Conservation (phyloP, 2,797 vertebrate genomes). For the Ctenosaura bakeri region DNA sequence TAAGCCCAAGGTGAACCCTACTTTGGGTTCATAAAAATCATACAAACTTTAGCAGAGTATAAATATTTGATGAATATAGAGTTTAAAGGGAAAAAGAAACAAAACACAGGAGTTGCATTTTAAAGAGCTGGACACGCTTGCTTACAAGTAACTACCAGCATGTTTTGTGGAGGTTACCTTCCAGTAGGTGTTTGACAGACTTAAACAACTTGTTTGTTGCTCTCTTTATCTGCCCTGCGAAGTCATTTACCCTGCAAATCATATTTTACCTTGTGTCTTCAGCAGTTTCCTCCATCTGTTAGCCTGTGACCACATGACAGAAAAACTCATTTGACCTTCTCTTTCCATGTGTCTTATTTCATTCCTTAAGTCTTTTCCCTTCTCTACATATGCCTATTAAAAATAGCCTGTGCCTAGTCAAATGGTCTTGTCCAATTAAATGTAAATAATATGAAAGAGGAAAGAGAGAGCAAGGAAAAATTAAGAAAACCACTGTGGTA, state of each 20-base stretch:
- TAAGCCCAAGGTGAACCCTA: too few relatives aligned
- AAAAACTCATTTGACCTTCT: constrained; percentile 28
- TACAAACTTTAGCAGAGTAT: too few relatives aligned
- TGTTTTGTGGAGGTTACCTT: background rate
- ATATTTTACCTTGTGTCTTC: constrained; percentile 13
- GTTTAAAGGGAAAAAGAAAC: background rate
- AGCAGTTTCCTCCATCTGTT: constrained; percentile 16
- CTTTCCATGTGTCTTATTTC: background rate
- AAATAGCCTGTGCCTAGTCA: background rate
- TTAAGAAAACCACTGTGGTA: background rate
- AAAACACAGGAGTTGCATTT: background rate
- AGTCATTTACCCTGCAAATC: background rate
- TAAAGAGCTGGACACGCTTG: background rate
- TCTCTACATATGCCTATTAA: background rate
- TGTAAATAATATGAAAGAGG: background rate
- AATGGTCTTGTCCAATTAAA: constrained; percentile 2
- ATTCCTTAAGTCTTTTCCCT: background rate
- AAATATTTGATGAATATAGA: background rate
- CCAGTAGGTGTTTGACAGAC: background rate
- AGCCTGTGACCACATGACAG: background rate
- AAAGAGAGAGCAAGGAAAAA: background rate
- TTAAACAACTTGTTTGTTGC: background rate
- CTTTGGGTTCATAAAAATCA: too few relatives aligned
- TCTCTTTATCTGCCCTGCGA: background rate
- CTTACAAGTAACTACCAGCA: background rate